Percentiles rank a stretch among this genome's conserved stretches.
Evolutionary conservation across 1,140 invertebrate species (phyloP).

Genomic region (Dryas iulia): DNA sequence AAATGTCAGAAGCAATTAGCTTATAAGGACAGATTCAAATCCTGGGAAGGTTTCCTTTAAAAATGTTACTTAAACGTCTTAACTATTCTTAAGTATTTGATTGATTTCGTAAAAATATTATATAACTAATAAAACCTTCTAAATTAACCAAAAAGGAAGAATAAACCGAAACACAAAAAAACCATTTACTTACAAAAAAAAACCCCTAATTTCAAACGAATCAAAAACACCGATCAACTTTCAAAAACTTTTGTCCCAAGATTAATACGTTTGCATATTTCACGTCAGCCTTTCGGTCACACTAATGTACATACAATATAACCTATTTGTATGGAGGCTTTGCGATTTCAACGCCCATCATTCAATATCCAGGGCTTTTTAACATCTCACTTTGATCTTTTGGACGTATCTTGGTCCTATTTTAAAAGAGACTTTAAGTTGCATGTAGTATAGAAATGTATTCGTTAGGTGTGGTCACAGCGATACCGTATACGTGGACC

Average conservation of each 20-base stretch:
- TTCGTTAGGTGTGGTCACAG: conserved; percentile 51
- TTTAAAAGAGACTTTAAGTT: neutral
- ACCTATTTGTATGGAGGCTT: conserved; percentile 41
- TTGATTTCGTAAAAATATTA: no score
- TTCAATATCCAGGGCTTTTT: conserved; percentile 45
- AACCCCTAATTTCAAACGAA: neutral
- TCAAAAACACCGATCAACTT: neutral
- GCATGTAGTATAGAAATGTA: neutral
- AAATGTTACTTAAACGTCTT: no score
- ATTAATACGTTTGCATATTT: conserved; percentile 39
- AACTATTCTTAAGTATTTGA: no score
- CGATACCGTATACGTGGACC: conserved; percentile 64
- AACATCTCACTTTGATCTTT: conserved; percentile 4
- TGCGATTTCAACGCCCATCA: conserved; percentile 59
- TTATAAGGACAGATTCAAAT: no score
- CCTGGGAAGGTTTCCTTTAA: no score
- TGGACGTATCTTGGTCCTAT: neutral
- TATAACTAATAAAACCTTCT: no score
- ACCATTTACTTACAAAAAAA: no score
- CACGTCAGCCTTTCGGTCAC: conserved; percentile 31
- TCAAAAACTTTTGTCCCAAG: neutral
- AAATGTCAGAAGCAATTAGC: no score
- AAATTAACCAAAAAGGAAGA: no score
- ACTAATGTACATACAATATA: conserved; percentile 35
- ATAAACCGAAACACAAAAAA: no score